Base-by-base conservation (phyloP, 2,113 vertebrate genomes). In the Progne subis region DNA sequence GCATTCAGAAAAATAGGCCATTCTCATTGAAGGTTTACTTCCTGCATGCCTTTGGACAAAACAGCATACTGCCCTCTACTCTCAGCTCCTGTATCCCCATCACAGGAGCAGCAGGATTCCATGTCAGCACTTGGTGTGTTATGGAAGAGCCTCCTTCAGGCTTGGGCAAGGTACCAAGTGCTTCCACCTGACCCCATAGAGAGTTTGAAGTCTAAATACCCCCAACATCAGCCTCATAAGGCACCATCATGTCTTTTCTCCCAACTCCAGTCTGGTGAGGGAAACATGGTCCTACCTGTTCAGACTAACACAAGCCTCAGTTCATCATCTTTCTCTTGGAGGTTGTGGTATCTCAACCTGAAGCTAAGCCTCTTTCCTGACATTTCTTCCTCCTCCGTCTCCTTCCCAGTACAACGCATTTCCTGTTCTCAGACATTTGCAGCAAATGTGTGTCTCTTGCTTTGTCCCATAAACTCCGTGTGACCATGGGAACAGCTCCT, bases 401-500 rank as follows among this genome's bases (percentile, higher is more conserved):
- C 18, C 37, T 85, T 91, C 41, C 19, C 2, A 3, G 34, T 88
- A 74, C 43, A 67, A 20, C 32, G 82, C 0, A 0, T 82, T 96
- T 94, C 91, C 91, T 93, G 44, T 70, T 90, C 91, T 93, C 64
- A 95, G 91, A 76, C 44, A 70, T 92, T 88, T 90, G 56, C 82
- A 94, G 88, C 70, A 90, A 95, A 91, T 59, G 2, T 56, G 23
- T 81, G n/a, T 80, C 86, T 96, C 86, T 82, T 87, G 63, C 91
- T 89, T 94, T 96, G 92, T 95, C 92, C 94, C 77, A 50, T 96
- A 96, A 94, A 97, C 65, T 81, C 56, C 0, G 0, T 82, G 95
- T 97, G 94, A 93, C 95, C 94, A 97, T 96, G 93, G 96, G 93
- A 97, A 97, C 79, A 1, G 82, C 74, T 96, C 67, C 81, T 86